Evolutionary conservation across 2,797 vertebrate species (phyloP).

Genomic region (Alca torda): DNA sequence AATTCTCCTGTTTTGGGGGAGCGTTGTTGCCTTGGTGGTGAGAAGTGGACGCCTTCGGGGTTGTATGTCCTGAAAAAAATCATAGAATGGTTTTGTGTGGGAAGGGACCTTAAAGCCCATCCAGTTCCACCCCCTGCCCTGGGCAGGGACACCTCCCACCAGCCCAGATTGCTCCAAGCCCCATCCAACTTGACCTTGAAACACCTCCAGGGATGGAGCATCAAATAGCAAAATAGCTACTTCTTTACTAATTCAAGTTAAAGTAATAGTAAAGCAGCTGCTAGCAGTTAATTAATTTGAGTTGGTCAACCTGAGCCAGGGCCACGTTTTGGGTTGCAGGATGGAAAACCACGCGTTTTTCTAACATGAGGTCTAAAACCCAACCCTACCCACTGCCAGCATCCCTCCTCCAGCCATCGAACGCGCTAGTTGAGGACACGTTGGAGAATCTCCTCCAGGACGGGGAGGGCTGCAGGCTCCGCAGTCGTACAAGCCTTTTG

Average conservation of each 20-base stretch:
- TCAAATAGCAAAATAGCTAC: neutral
- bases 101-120: too few relatives aligned
- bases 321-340: neutral
- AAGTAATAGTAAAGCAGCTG: neutral
- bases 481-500: neutral
- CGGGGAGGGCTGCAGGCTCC: neutral
- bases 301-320: neutral
- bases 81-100: too few relatives aligned
- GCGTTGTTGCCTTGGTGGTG: neutral
- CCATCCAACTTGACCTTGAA: too few relatives aligned
- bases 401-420: neutral
- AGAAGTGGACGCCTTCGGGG: neutral
- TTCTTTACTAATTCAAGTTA: neutral
- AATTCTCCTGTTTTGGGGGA: neutral
- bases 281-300: neutral
- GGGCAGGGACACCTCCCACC: too few relatives aligned
- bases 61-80: neutral
- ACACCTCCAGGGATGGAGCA: too few relatives aligned
- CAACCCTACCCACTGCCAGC: accelerated
- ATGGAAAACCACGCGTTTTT: neutral
- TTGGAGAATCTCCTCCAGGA: neutral
- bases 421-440: neutral
- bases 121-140: too few relatives aligned
- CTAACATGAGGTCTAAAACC: neutral
- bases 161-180: too few relatives aligned